Base-by-base conservation (phyloP, 2,888 invertebrate species). In the Synanthedon formicaeformis region DNA sequence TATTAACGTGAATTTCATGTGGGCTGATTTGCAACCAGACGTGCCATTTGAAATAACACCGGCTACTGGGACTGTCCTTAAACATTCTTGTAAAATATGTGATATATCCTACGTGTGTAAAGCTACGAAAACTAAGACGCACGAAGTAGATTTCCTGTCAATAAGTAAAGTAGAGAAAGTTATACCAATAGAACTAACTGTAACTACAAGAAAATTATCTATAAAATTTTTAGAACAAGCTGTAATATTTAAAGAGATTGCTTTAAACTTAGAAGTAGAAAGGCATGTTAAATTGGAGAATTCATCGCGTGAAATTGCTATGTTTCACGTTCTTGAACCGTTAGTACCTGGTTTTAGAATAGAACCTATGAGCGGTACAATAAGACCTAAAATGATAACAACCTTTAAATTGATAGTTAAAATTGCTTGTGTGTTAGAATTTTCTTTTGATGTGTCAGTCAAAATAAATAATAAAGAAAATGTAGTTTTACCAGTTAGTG, bases 211-310 rank as follows among this genome's bases (percentile, higher is more conserved):
- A 55, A 87, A 87, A 62, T 64, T 84, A 18, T 71, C 78, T 40
- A 76, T 87, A 52, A 86, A 84, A 56, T 87, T 86, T 66, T 64
- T 83, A 56, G 76, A 82, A 60, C 63, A 65, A 50, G 58, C 67
- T 1, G 67, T 86, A 34, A 34, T 62, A 40, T 83, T 87, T 53
- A 85, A 81, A 71, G 84, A 86, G 53, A 73, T 87, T 54, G 71
- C 83, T 16, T 66, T 87, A 51, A 83, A 88, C 57, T 69, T 86
- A 52, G 76, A 79, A 65, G 69, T 71, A 1, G 56, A 66, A 34
- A 82, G 86, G 60, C 88, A 75, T 61, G 78, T 89, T 0, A 81
- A 81, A 61, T 62, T 91, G 41, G 82, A 79, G 61, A 91, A 91
- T 67, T 81, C 85, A 14, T 83, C 90, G 1, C 83, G 89, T 56